These are phyloP conservation scores for Paedocypris micromegethes DNA, from an alignment of 2,797 vertebrate genomes.

Conservation along the genomic window DNA sequence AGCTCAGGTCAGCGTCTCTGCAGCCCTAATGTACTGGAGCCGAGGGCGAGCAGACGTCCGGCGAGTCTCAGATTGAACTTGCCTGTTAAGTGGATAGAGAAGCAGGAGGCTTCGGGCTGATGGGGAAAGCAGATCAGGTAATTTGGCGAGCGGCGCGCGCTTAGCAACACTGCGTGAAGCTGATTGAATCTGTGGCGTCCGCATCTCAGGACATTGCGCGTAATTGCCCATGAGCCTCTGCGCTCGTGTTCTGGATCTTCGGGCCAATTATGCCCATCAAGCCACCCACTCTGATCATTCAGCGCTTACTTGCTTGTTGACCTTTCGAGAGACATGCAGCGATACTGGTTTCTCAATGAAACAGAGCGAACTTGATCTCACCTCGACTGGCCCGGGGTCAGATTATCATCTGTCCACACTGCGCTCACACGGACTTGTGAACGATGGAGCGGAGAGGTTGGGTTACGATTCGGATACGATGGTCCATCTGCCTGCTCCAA, in stretches of 20 bases:
- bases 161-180: constrained; percentile 65
- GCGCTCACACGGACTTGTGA: not conserved
- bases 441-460: too few species aligned
- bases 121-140: constrained; percentile 70
- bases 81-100: constrained; percentile 52
- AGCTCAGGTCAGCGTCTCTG: constrained; percentile 40
- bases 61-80: constrained; percentile 36
- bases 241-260: constrained; percentile 68
- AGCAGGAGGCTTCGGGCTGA: constrained; percentile 54
- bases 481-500: not conserved
- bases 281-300: constrained; percentile 58
- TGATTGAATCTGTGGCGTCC: constrained; percentile 72
- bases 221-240: constrained; percentile 76
- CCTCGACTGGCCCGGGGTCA: not conserved
- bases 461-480: not conserved
- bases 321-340: constrained; percentile 63
- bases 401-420: not conserved
- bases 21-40: constrained; percentile 39
- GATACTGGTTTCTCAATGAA: constrained; percentile 16
- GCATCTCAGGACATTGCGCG: constrained; percentile 72
- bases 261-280: constrained; percentile 68
- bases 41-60: constrained; percentile 31
- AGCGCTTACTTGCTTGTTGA: constrained; percentile 70
- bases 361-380: not conserved
- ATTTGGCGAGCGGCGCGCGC: constrained; percentile 69